These are phyloP conservation scores for Muscina levida DNA, from an alignment of 2,888 invertebrate genomes.

Conservation along the genomic window DNA sequence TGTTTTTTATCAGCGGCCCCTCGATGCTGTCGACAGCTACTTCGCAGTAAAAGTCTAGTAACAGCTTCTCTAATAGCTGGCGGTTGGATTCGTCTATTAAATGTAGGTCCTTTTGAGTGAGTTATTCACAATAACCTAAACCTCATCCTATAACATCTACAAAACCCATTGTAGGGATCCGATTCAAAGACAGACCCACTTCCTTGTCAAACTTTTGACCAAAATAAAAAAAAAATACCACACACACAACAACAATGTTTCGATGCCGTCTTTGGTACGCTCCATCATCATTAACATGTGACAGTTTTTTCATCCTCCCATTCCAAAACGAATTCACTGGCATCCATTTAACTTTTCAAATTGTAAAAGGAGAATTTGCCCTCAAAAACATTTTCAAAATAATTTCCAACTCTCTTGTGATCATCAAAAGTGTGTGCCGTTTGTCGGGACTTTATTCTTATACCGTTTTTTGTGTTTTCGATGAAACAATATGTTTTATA, in stretches of 20 bases:
- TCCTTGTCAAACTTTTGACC: neutral
- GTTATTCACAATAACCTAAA: no score
- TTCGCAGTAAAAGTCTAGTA: no score
- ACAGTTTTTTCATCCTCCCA: conserved; percentile 20
- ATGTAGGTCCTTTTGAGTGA: no score
- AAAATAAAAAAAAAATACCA: neutral
- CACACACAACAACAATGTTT: neutral
- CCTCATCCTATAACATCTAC: no score
- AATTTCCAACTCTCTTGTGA: conserved; percentile 54
- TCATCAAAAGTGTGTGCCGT: conserved; percentile 39
- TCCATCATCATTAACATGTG: conserved; percentile 4
- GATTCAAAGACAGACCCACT: neutral
- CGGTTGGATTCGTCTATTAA: no score
- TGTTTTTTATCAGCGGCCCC: no score
- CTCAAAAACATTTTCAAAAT: conserved; percentile 52
- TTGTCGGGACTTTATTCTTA: conserved; percentile 6
- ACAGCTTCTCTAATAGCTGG: no score
- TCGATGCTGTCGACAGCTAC: no score
- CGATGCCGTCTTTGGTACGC: no score
- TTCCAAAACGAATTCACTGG: neutral
- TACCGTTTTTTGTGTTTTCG: conserved; percentile 6
- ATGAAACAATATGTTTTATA: conserved; percentile 35
- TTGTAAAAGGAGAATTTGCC: conserved; percentile 37
- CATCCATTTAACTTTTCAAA: conserved; percentile 13
- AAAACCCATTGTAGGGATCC: neutral